Evolutionary conservation across 2,888 invertebrate genomes (phyloP).

Genomic region (Synanthedon tipuliformis): DNA sequence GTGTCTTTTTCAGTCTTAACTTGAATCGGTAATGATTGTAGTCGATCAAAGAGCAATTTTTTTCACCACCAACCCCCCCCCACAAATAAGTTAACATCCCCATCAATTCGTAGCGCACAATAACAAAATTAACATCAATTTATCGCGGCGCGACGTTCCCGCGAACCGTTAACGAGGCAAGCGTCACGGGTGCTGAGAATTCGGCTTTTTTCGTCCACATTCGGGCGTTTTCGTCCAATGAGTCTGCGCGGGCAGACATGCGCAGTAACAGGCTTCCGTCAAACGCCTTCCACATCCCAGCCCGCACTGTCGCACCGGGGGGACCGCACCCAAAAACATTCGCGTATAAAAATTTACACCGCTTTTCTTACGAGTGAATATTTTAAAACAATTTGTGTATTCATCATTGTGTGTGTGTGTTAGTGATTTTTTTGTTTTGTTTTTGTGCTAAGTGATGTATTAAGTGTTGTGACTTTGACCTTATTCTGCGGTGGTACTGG

Average conservation of each 20-base stretch:
- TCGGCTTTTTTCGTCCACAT: slow-evolving; percentile 23
- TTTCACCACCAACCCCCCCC: not conserved
- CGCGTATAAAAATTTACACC: not conserved
- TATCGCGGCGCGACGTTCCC: slow-evolving; percentile 44
- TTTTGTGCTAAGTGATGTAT: not conserved
- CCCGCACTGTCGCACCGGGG: slow-evolving; percentile 43
- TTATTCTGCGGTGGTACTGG: slow-evolving; percentile 25
- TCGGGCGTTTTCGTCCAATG: slow-evolving; percentile 13
- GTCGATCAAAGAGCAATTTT: too few relatives aligned
- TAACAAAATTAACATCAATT: slow-evolving; percentile 61
- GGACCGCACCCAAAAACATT: slow-evolving; percentile 28
- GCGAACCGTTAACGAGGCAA: slow-evolving; percentile 48
- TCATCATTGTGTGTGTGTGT: slow-evolving; percentile 25
- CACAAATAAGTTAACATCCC: slow-evolving; percentile 14
- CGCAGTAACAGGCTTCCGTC: slow-evolving; percentile 40
- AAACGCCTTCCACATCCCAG: slow-evolving; percentile 48
- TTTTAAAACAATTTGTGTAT: slow-evolving; percentile 14
- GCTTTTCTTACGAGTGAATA: not conserved
- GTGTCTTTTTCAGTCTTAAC: too few relatives aligned
- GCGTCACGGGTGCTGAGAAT: slow-evolving; percentile 27
- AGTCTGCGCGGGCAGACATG: slow-evolving; percentile 57
- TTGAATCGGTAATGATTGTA: too few relatives aligned
- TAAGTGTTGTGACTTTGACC: not conserved
- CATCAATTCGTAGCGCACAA: slow-evolving; percentile 43
- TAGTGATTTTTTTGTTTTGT: slow-evolving; percentile 13